A percentile compares a stretch with the other conserved stretches of the same genome.
phyloP scores from a whole-genome alignment of 64 coral and sea anemone genomes.

The Stichodactyla helianthus region DNA sequence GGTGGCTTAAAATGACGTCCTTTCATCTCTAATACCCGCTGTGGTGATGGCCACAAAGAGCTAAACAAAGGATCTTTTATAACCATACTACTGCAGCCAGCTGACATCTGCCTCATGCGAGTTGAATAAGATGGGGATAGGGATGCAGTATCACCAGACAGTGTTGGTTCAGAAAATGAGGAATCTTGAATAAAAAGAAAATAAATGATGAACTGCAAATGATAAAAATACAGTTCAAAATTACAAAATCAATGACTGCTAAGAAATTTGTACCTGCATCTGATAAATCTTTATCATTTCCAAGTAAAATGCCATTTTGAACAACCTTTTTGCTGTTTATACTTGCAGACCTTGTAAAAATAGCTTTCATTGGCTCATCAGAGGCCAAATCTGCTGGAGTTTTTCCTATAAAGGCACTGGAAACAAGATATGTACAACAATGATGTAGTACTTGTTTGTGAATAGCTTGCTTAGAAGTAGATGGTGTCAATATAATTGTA shows the following conservation, averaged over 20 bases:
- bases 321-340: slow-evolving; percentile 35
- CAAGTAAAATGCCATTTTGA: slow-evolving; percentile 45
- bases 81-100: neutral
- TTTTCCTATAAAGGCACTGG: slow-evolving; percentile 50
- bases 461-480: too few relatives aligned
- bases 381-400: slow-evolving; percentile 58
- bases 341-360: slow-evolving; percentile 34
- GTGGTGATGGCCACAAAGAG: slow-evolving; percentile 82
- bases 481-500: too few relatives aligned
- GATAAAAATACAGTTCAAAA: neutral
- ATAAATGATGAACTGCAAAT: neutral
- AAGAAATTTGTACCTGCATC: slow-evolving; percentile 9
- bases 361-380: slow-evolving; percentile 39
- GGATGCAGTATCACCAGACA: neutral
- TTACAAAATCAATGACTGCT: too few relatives aligned
- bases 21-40: slow-evolving; percentile 66
- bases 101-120: neutral
- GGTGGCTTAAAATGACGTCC: slow-evolving; percentile 60
- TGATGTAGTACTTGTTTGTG: neutral
- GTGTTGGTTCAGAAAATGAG: neutral
- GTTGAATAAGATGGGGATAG: neutral
- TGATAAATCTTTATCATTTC: slow-evolving; percentile 36
- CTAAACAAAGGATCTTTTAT: slow-evolving; percentile 40
- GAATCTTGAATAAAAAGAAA: neutral
- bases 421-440: neutral